Evolutionary conservation across 2,113 vertebrate genomes (phyloP).

Genomic region (Plectropomus leopardus): DNA sequence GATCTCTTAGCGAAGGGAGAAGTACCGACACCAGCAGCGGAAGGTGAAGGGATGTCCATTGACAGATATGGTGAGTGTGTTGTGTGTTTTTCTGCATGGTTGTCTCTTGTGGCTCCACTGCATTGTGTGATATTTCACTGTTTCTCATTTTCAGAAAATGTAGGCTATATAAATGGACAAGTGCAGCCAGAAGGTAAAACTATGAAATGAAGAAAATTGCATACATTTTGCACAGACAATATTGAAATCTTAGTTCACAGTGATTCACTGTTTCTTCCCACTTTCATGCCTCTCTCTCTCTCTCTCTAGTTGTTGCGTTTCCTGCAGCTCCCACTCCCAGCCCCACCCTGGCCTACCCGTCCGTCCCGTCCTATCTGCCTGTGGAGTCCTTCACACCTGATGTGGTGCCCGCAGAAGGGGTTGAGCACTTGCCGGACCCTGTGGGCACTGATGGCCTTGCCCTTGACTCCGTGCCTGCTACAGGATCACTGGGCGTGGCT

Average conservation of each 20-base stretch:
- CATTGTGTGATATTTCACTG: neutral
- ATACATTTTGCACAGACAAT: neutral
- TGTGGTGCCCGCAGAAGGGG: neutral
- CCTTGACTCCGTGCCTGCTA: slow-evolving; percentile 8
- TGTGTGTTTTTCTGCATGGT: neutral
- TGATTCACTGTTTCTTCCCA: neutral
- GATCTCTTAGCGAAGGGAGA: slow-evolving; percentile 61
- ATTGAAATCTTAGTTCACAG: neutral
- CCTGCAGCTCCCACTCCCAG: slow-evolving; percentile 33
- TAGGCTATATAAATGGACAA: slow-evolving; percentile 77
- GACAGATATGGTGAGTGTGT: slow-evolving; percentile 54
- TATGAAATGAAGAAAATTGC: neutral
- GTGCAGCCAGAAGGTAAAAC: slow-evolving; percentile 80
- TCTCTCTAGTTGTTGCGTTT: slow-evolving; percentile 35
- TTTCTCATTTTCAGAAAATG: slow-evolving; percentile 69
- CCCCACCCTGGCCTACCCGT: slow-evolving; percentile 44
- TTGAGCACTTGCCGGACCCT: slow-evolving; percentile 22
- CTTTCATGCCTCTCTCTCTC: neutral
- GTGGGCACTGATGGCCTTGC: slow-evolving; percentile 7
- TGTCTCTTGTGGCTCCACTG: neutral
- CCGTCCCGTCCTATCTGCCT: slow-evolving; percentile 31
- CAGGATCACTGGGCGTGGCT: slow-evolving; percentile 25
- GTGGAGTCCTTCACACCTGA: slow-evolving; percentile 47
- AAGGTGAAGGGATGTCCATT: slow-evolving; percentile 35
- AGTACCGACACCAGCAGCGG: slow-evolving; percentile 24